Evolutionary conservation across 2,113 vertebrate genomes (phyloP), one percentile per base, ranked within the genome.

Genomic region (Eurypyga helias): DNA sequence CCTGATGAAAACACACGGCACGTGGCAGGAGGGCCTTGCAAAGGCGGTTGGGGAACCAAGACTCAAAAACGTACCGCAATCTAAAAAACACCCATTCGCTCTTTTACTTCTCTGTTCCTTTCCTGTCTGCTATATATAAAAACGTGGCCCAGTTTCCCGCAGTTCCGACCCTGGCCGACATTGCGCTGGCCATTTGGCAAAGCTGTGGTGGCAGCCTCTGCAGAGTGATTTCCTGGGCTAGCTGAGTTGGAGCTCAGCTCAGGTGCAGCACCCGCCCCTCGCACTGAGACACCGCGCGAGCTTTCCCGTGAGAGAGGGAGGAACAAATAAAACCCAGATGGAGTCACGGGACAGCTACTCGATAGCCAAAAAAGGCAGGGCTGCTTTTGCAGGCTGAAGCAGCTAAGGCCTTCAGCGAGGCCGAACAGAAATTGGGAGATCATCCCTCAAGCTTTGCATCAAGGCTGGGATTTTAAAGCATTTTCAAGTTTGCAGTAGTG

Each of bases 261-360:
- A 83, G 58, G 12, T 55, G 36, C 62, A 64, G 52, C 57, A 72
- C 17, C 14, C 2, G 7, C 38, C 18, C 19, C 1, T 1, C 10
- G 46, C 43, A 8, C 62, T 23, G 43, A 61, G 34, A 8, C 20
- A 52, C 15, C 0, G 0, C 0, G 0, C 11, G 58, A 81, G 55
- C 17, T 83, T 66, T 58, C 31, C 26, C 12, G 55, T 31, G 61
- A 70, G 19, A 28, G 17, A n/a, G 26, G 25, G n/a, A 64, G 38
- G 25, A 85, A 52, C 34, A 29, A 38, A 31, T 1, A 17, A 43
- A 71, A n/a, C 21, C 33, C 66, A 52, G n/a, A 13, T 5, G 3
- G 19, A 89, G 46, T 26, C 8, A 1, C 0, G 0, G 41, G 61
- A 31, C 34, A 85, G 71, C 34, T 57, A 24, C 54, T 41, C 3